Evolutionary conservation across 2,113 vertebrate species (phyloP).

Genomic region (Isurus oxyrinchus): DNA sequence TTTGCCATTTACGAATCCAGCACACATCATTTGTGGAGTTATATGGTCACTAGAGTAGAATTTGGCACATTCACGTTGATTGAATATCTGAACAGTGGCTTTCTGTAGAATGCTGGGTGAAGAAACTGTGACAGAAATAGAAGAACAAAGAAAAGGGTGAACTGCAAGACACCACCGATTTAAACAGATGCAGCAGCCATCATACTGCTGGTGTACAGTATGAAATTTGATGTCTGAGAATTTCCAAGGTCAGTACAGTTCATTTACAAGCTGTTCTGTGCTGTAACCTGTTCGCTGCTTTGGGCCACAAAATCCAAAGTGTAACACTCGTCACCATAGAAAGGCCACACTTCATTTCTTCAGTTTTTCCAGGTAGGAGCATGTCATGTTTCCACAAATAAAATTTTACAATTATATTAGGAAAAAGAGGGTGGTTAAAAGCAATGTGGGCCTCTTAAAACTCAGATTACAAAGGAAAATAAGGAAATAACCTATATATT

Average conservation of each 20-base stretch:
- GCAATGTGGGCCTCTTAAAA: not conserved
- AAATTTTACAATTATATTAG: not conserved
- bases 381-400: not conserved
- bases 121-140: slow-evolving; percentile 43
- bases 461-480: not conserved
- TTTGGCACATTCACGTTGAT: slow-evolving; percentile 68
- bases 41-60: slow-evolving; percentile 66
- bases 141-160: not conserved
- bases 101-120: slow-evolving; percentile 70
- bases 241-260: not conserved
- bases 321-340: not conserved
- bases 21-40: slow-evolving; percentile 84
- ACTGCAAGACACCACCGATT: not conserved
- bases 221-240: not conserved
- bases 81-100: slow-evolving; percentile 81
- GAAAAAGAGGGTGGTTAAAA: not conserved
- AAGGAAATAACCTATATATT: not conserved
- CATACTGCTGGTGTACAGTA: not conserved
- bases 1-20: slow-evolving; percentile 85
- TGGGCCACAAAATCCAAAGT: not conserved
- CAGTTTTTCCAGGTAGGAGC: not conserved
- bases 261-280: not conserved
- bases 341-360: not conserved
- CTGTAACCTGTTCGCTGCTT: not conserved
- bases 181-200: not conserved